A percentile compares a stretch with the other conserved stretches of the same genome.
Conservation (phyloP, 2,113 vertebrate genomes). For the Diadophis punctatus region DNA sequence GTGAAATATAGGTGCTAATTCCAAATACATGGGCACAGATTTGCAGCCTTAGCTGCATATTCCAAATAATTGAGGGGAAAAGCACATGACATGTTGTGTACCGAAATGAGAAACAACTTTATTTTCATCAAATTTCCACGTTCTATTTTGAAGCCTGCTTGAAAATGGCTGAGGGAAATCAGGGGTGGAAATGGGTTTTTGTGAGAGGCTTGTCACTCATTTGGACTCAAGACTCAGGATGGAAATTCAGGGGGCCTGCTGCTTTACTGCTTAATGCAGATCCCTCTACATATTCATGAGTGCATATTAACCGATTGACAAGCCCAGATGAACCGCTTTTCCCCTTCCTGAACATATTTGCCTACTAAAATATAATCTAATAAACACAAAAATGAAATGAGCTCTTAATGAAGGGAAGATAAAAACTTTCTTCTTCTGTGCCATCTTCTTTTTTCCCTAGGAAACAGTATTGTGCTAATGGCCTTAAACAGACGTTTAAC, state of each 20-base stretch:
- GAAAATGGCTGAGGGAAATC: slow-evolving; percentile 33
- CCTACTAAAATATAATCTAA: slow-evolving; percentile 41
- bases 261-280: slow-evolving; percentile 20
- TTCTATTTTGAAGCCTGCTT: slow-evolving; percentile 6
- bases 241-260: slow-evolving; percentile 13
- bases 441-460: background rate
- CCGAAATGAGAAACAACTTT: background rate
- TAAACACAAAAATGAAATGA: slow-evolving; percentile 34
- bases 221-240: slow-evolving; percentile 28
- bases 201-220: slow-evolving; percentile 36
- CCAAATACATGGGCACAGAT: background rate
- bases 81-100: background rate
- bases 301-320: slow-evolving; percentile 44
- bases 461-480: slow-evolving; percentile 35
- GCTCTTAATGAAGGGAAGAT: slow-evolving; percentile 27
- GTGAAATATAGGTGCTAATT: background rate
- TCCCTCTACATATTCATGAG: slow-evolving; percentile 21
- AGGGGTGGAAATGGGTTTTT: slow-evolving; percentile 45
- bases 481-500: slow-evolving; percentile 60
- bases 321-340: slow-evolving; percentile 41
- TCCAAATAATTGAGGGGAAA: accelerated
- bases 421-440: background rate
- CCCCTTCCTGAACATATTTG: slow-evolving; percentile 27
- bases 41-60: background rate
- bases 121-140: slow-evolving; percentile 33